Percentiles rank a stretch among this genome's conserved stretches.
These are phyloP conservation scores for Pangasius sanitwongsei DNA, from an alignment of 2,797 vertebrate species.

Conservation along the genomic window DNA sequence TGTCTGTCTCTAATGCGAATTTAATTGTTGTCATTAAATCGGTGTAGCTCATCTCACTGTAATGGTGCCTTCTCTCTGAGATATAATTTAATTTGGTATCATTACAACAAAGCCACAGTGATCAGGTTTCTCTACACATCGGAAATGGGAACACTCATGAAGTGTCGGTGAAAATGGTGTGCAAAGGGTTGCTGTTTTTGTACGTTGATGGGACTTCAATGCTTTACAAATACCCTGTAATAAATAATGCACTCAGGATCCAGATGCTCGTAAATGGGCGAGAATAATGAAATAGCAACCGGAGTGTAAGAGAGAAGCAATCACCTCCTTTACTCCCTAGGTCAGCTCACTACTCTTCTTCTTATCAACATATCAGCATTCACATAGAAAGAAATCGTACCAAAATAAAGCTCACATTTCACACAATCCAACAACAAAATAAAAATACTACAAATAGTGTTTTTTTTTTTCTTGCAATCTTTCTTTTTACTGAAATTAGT, in stretches of 20 bases:
- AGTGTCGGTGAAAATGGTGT: constrained; percentile 23
- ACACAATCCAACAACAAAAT: background rate
- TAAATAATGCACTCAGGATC: background rate
- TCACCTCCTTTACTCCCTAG: background rate
- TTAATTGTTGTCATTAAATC: constrained; percentile 63
- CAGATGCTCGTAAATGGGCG: background rate
- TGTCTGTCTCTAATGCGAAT: constrained; percentile 60
- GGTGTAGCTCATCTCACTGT: constrained; percentile 64
- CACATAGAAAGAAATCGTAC: background rate
- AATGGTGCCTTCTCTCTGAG: constrained; percentile 39
- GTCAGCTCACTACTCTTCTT: background rate
- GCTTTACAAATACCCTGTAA: background rate
- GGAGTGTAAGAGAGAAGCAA: background rate
- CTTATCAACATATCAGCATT: background rate
- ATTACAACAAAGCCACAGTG: constrained; percentile 32
- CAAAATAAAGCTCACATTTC: background rate
- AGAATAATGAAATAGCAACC: background rate
- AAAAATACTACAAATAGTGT: background rate
- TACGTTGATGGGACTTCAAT: background rate
- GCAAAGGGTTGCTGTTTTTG: constrained; percentile 11
- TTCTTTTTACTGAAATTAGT: background rate
- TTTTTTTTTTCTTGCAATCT: background rate
- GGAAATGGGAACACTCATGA: constrained; percentile 7
- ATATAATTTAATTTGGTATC: constrained; percentile 48
- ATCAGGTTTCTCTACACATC: constrained; percentile 38